A percentile compares a stretch with the other conserved stretches of the same genome.
Conservation (phyloP, 2,888 invertebrate species). For the Aplocera efformata region DNA sequence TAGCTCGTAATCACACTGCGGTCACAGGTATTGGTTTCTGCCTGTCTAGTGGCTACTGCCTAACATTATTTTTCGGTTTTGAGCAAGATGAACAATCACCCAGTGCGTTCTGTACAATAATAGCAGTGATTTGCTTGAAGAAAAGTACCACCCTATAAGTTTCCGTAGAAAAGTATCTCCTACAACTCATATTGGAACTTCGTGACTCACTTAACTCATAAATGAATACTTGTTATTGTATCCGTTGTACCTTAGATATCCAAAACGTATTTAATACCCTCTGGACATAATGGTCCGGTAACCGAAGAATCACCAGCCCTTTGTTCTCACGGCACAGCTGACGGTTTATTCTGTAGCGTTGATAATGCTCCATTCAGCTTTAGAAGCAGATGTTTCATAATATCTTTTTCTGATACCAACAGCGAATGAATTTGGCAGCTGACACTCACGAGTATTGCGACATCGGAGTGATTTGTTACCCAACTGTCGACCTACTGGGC, state of each 20-base stretch:
- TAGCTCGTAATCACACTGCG: slow-evolving; percentile 35
- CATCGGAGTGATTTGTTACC: slow-evolving; percentile 23
- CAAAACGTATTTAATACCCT: no score
- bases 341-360: slow-evolving; percentile 51
- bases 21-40: slow-evolving; percentile 40
- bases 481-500: slow-evolving; percentile 20
- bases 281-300: slow-evolving; percentile 36
- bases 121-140: no score
- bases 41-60: slow-evolving; percentile 26
- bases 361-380: slow-evolving; percentile 31
- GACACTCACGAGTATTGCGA: slow-evolving; percentile 16
- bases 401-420: slow-evolving; percentile 25
- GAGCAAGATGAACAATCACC: no score
- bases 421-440: slow-evolving; percentile 23
- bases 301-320: slow-evolving; percentile 46
- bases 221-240: no score
- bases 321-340: slow-evolving; percentile 50
- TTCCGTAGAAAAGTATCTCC: no score
- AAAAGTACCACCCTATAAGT: no score
- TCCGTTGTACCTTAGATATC: no score
- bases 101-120: no score
- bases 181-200: no score
- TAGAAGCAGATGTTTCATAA: slow-evolving; percentile 39
- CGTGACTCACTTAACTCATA: no score
- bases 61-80: no score